Evolutionary conservation across 92 coral and sea anemone genomes (phyloP), one percentile per base, ranked within the genome.

Genomic region (Hydrozoanthus gracilis): DNA sequence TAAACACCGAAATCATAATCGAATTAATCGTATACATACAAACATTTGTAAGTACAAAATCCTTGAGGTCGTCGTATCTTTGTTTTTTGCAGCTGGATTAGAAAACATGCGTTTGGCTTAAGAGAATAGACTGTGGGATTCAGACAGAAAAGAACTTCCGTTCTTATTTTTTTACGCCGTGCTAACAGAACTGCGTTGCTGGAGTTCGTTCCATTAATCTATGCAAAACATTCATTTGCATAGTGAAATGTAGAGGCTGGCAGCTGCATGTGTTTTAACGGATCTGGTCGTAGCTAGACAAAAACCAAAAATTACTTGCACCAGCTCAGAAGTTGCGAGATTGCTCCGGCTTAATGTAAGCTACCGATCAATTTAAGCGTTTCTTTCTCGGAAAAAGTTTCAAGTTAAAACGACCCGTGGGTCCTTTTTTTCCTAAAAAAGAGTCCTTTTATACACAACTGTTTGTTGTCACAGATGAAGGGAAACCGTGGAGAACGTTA

Each of bases 141-240:
- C 39, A 27, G 39, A 27, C 39, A 27, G 39, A 27, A 27, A 27
- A 27, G 2, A 27, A 27, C 39, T 27, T 27, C 39, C 39, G 39
- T 27, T 68, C 17, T 62, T 35, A 15, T 3, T 20, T 68, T 20
- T 68, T 68, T 68, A 68, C 8, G 7, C n/a, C 13, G 27, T 11
- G 10, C 7, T 56, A 50, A 8, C 9, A 17, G 15, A 14, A 7
- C 74, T 80, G 72, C 44, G 5, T 80, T 15, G 60, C 17, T 50
- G 48, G 27, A 80, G 56, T 61, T 49, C 12, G 6, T 46, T 80
- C 47, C 56, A 20, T 17, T 35, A 35, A 2, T 16, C 73, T 12
- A 48, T 61, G 66, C 74, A 80, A 80, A 80, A 52, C 60, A 13
- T 64, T 13, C 45, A 80, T 80, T 80, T 80, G 85, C 74, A 80